Conservation (phyloP, 2,888 invertebrate genomes). For the Panzeria rudis region DNA sequence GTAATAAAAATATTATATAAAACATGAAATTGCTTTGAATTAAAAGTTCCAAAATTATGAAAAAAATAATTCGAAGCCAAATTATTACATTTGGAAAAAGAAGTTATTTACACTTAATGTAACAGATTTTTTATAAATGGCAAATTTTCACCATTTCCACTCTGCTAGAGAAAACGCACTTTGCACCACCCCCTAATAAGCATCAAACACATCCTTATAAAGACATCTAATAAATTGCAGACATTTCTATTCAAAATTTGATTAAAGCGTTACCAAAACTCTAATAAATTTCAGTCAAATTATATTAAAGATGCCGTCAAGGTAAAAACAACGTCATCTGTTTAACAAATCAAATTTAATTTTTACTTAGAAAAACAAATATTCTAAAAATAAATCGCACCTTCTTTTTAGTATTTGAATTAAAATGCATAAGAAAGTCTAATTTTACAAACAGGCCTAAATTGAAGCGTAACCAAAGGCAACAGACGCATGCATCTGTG, state of each 20-base stretch:
- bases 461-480: constrained; percentile 62
- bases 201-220: constrained; percentile 28
- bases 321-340: constrained; percentile 63
- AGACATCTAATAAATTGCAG: constrained; percentile 51
- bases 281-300: constrained; percentile 57
- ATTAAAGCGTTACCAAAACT: constrained; percentile 47
- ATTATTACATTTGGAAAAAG: background rate
- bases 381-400: constrained; percentile 16
- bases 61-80: too few relatives aligned
- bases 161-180: background rate
- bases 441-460: constrained; percentile 44
- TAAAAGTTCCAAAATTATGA: too few relatives aligned
- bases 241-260: background rate
- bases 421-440: constrained; percentile 29
- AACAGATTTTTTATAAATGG: background rate
- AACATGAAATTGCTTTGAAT: too few relatives aligned
- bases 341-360: constrained; percentile 59
- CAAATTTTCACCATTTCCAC: background rate
- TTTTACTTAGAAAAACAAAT: constrained; percentile 28
- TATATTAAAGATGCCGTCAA: constrained; percentile 19
- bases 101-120: background rate
- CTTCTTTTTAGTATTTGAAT: constrained; percentile 40
- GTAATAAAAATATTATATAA: too few relatives aligned
- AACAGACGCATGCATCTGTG: constrained; percentile 60
- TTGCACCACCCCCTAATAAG: background rate